Conservation (phyloP, 2,888 invertebrate species). For the Habroteleia sp. region DNA sequence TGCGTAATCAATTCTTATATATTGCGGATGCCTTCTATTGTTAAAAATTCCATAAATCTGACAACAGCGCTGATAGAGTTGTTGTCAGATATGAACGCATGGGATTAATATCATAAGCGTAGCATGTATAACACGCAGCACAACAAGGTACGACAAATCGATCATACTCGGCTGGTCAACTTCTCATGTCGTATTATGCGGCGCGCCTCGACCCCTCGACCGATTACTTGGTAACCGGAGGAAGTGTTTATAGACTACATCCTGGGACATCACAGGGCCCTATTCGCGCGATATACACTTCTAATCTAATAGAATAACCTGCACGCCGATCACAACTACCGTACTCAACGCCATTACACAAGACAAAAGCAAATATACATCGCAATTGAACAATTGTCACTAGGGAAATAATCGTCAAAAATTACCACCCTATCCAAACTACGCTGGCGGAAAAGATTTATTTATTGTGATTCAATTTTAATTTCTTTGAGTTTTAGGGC, state of each 20-base stretch:
- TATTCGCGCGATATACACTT: constrained; percentile 65
- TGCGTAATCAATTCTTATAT: too few relatives aligned
- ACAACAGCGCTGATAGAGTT: constrained; percentile 29
- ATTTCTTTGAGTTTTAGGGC: too few relatives aligned
- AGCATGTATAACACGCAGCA: constrained; percentile 56
- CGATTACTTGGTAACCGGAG: constrained; percentile 64
- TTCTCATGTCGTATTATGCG: constrained; percentile 64
- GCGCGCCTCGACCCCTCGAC: constrained; percentile 62
- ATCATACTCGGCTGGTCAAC: constrained; percentile 65
- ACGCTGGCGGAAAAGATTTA: constrained; percentile 9
- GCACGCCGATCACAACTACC: constrained; percentile 60
- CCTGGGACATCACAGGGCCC: constrained; percentile 65
- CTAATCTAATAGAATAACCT: constrained; percentile 66
- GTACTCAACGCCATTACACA: constrained; percentile 51
- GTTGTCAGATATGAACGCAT: constrained; percentile 34
- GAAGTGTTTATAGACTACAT: constrained; percentile 66
- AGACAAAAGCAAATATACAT: constrained; percentile 55
- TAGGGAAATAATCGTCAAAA: constrained; percentile 34
- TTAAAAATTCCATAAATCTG: constrained; percentile 19
- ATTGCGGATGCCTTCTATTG: too few relatives aligned
- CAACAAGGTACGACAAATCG: constrained; percentile 65
- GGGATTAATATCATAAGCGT: constrained; percentile 54
- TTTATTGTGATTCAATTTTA: background rate
- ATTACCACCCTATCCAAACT: constrained; percentile 29
- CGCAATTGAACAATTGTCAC: constrained; percentile 59